These are phyloP conservation scores for Dascillus cervinus DNA, from an alignment of 2,888 invertebrate genomes.

Conservation along the genomic window DNA sequence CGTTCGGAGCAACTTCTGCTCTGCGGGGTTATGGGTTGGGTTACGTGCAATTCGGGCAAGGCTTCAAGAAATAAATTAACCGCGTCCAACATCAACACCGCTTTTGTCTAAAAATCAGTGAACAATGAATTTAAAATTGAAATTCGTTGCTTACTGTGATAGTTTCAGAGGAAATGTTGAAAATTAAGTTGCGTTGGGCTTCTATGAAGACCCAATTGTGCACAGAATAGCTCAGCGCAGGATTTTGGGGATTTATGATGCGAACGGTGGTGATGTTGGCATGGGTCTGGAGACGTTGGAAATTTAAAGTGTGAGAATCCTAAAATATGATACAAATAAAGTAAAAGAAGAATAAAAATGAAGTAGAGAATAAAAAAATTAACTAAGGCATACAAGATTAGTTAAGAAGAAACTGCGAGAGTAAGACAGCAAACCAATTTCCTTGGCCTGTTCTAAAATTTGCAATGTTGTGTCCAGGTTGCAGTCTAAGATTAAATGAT, in stretches of 20 bases:
- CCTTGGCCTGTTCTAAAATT: slow-evolving; percentile 59
- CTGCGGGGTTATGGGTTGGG: slow-evolving; percentile 19
- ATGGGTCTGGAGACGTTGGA: slow-evolving; percentile 48
- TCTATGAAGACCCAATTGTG: slow-evolving; percentile 42
- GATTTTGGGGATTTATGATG: slow-evolving; percentile 50
- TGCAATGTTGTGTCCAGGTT: slow-evolving; percentile 53
- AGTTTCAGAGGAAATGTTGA: slow-evolving; percentile 9
- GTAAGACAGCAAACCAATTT: slow-evolving; percentile 67
- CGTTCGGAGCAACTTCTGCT: slow-evolving; percentile 25
- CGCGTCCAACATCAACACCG: slow-evolving; percentile 63
- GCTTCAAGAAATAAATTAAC: slow-evolving; percentile 56
- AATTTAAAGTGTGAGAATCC: slow-evolving; percentile 59
- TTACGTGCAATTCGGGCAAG: slow-evolving; percentile 19
- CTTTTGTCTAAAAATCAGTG: slow-evolving; percentile 55
- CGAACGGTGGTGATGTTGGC: slow-evolving; percentile 66
- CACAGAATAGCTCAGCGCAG: slow-evolving; percentile 45
- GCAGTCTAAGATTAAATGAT: slow-evolving; percentile 71
- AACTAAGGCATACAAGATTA: slow-evolving; percentile 50
- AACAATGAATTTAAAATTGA: too few species aligned
- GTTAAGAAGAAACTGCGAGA: slow-evolving; percentile 62
- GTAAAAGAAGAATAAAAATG: too few species aligned
- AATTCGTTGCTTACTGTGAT: slow-evolving; percentile 4
- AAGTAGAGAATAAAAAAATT: too few species aligned
- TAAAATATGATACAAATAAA: too few species aligned
- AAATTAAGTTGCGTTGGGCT: too few species aligned